Conservation (phyloP, 2,113 vertebrate genomes). For the Philantomba maxwellii region DNA sequence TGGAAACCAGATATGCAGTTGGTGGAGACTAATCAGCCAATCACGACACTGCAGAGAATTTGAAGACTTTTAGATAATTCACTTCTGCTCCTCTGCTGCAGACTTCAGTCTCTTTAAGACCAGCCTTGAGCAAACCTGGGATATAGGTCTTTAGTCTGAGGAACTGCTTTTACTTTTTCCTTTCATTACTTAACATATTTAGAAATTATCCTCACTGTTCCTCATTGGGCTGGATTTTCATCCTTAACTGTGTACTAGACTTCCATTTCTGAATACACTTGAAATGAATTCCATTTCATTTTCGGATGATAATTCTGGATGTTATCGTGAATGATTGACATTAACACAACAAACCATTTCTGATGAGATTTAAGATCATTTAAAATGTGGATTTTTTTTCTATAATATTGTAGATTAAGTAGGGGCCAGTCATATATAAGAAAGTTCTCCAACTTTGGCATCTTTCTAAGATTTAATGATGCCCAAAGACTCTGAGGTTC, state of each 20-base stretch:
- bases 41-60: neutral
- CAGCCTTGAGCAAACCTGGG: neutral
- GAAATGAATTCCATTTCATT: neutral
- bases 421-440: neutral
- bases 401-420: neutral
- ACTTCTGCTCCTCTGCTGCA: neutral
- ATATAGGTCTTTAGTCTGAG: neutral
- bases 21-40: neutral
- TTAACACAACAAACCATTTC: neutral
- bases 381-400: neutral
- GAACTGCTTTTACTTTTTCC: neutral
- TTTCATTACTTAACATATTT: neutral
- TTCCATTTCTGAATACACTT: neutral
- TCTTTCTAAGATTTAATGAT: neutral
- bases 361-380: neutral
- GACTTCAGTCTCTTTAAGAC: neutral
- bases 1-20: neutral
- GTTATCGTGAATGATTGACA: neutral
- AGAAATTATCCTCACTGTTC: neutral
- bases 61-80: neutral
- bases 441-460: neutral
- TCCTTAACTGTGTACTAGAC: neutral
- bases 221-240: neutral
- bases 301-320: neutral
- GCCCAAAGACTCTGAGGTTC: neutral